A percentile compares a stretch with the other conserved stretches of the same genome.
phyloP scores from a whole-genome alignment of 2,113 vertebrate genomes.

The Oncorhynchus keta region DNA sequence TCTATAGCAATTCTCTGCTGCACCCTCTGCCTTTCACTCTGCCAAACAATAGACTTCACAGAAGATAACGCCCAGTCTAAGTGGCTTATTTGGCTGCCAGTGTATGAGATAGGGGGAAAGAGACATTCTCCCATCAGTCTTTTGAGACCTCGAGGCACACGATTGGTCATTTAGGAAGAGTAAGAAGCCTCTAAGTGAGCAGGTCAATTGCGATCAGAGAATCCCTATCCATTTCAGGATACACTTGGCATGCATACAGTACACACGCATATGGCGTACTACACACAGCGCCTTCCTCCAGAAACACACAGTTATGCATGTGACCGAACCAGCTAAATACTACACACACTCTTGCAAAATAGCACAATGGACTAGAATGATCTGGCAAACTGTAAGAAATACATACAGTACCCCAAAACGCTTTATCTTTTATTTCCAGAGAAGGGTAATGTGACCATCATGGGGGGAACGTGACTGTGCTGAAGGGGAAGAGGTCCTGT shows the following conservation, averaged over 20 bases:
- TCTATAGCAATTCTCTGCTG: constrained; percentile 51
- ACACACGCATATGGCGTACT: not conserved
- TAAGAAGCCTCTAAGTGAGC: constrained; percentile 38
- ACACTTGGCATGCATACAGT: not conserved
- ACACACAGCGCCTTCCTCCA: too few species aligned
- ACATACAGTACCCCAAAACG: constrained; percentile 15
- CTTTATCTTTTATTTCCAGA: constrained; percentile 64
- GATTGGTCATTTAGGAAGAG: constrained; percentile 43
- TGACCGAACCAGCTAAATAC: too few species aligned
- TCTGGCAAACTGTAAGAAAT: constrained; percentile 16
- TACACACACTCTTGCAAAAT: too few species aligned
- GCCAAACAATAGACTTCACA: constrained; percentile 48
- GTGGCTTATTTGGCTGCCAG: constrained; percentile 49
- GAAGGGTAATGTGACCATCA: constrained; percentile 75
- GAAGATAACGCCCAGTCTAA: constrained; percentile 25
- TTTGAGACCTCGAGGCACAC: constrained; percentile 40
- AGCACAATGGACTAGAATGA: constrained; percentile 27
- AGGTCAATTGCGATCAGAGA: not conserved
- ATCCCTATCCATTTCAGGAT: constrained; percentile 15
- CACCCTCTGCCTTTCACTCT: constrained; percentile 44
- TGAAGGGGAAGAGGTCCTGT: constrained; percentile 66
- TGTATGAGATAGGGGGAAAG: constrained; percentile 37
- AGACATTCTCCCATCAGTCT: constrained; percentile 30
- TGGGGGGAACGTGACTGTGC: constrained; percentile 61
- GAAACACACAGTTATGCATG: constrained; percentile 20